Base-by-base conservation (phyloP, 2,797 vertebrate species). In the Pseudochromis fuscus region DNA sequence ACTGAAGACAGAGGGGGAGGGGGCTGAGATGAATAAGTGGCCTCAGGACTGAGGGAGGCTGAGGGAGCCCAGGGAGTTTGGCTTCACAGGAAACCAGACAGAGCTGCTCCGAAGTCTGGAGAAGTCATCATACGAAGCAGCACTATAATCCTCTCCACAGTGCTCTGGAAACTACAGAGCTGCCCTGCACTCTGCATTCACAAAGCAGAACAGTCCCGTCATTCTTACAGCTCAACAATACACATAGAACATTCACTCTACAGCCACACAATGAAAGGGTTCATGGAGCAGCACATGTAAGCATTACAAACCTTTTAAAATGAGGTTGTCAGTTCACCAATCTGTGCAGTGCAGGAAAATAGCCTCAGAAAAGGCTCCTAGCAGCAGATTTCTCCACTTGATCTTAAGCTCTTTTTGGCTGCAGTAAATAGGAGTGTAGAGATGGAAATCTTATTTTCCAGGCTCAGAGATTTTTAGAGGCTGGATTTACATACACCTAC, bases 101-200 rank as follows among this genome's bases (percentile, higher is more conserved):
- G 71, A 87, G 82, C 75, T 73, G 70, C 72, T 56, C 51, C 87
- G 56, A 45, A 77, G 82, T 92, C 92, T 93, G 92, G 82, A 89
- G 81, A 90, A 92, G 55, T 86, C 78, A 93, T 92, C 88, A 89
- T 21, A 13, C 40, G 62, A 18, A 33, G 49, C 28, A 67, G 25
- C 9, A 35, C 38, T 45, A 15, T 12, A 18, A 40, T 23, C 28
- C 21, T 55, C 52, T 30, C 8, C 19, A 45, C 33, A 12, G 24
- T 35, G 19, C 56, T 30, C 35, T 51, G 31, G 19, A 76, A 50
- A 69, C 33, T 12, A 35, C 33, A 7, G 31, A 33, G 31, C 31
- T 33, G 33, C 33, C 15, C 33, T 35, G 33, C 33, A 35, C 33
- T 35, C 31, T 33, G 31, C 51, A 35, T 19, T 69, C 13, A 23